These are phyloP conservation scores for Ammospiza nelsoni DNA, from an alignment of 2,113 vertebrate species.

Conservation along the genomic window DNA sequence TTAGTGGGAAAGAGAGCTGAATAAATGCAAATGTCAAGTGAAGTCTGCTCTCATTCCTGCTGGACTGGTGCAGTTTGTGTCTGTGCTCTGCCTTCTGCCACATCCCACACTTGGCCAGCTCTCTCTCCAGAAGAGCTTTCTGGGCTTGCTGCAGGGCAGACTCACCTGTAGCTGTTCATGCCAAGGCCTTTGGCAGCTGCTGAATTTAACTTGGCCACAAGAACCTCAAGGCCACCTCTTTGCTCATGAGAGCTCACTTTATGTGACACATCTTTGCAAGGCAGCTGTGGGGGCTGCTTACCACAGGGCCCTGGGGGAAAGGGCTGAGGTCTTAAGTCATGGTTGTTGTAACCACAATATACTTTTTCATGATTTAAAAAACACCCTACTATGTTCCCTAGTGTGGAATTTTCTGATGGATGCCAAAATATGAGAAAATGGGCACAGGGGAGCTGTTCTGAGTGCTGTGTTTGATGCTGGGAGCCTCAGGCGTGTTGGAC, in stretches of 20 bases:
- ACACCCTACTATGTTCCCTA: neutral
- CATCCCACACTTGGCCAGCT: neutral
- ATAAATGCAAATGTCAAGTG: neutral
- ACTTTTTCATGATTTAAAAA: conserved; percentile 3
- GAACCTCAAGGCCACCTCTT: neutral
- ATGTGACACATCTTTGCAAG: neutral
- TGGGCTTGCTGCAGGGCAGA: neutral
- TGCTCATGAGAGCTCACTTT: neutral
- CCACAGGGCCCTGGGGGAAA: neutral
- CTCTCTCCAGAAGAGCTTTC: neutral
- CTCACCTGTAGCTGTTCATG: neutral
- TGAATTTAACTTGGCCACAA: neutral
- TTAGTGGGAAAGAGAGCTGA: neutral
- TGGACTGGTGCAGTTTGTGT: neutral
- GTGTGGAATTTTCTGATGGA: neutral
- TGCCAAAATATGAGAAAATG: conserved; percentile 3
- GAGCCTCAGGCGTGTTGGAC: neutral
- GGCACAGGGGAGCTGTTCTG: neutral
- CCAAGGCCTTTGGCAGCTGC: conserved; percentile 34
- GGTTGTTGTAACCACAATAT: conserved; percentile 6
- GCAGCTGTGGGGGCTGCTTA: neutral
- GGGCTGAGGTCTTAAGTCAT: conserved; percentile 24
- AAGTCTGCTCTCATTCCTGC: neutral
- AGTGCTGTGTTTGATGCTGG: neutral
- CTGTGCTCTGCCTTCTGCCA: neutral